Conservation (phyloP, 2,888 invertebrate species). For the Pimpla rufipes region DNA sequence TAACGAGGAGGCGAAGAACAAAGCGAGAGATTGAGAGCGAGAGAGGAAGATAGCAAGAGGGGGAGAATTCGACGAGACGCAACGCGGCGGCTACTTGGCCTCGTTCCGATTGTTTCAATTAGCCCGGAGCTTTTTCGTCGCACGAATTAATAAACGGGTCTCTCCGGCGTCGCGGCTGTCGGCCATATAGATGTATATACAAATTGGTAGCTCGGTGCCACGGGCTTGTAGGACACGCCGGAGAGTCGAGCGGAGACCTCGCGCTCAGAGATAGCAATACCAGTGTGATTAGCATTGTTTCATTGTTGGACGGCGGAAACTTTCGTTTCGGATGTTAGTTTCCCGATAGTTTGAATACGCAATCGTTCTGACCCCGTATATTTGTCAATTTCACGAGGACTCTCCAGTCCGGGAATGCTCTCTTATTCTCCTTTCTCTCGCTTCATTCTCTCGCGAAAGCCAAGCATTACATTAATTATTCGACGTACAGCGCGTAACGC, state of each 20-base stretch:
- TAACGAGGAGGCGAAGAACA: background rate
- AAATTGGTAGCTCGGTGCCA: constrained; percentile 49
- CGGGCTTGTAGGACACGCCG: constrained; percentile 25
- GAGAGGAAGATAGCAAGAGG: constrained; percentile 17
- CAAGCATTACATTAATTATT: constrained; percentile 48
- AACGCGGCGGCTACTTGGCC: constrained; percentile 59
- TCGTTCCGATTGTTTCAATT: constrained; percentile 67
- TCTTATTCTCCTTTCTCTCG: constrained; percentile 31
- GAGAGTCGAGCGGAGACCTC: constrained; percentile 1
- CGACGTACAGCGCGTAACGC: constrained; percentile 4
- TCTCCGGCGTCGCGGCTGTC: background rate
- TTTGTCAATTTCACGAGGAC: constrained; percentile 71
- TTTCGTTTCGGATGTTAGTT: constrained; percentile 73
- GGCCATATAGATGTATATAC: constrained; percentile 10
- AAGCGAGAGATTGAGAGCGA: background rate
- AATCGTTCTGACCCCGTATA: constrained; percentile 70
- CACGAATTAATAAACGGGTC: constrained; percentile 56
- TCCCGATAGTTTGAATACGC: constrained; percentile 69
- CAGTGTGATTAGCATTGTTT: constrained; percentile 68
- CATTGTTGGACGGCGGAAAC: constrained; percentile 64
- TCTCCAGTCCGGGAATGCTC: constrained; percentile 42
- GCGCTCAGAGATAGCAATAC: constrained; percentile 59
- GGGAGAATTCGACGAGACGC: constrained; percentile 28
- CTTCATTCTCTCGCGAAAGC: constrained; percentile 21
- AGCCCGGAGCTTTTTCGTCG: constrained; percentile 63